A percentile compares a stretch with the other conserved stretches of the same genome.
Conservation (phyloP, 2,888 invertebrate species). For the Dynastes hyllus region DNA sequence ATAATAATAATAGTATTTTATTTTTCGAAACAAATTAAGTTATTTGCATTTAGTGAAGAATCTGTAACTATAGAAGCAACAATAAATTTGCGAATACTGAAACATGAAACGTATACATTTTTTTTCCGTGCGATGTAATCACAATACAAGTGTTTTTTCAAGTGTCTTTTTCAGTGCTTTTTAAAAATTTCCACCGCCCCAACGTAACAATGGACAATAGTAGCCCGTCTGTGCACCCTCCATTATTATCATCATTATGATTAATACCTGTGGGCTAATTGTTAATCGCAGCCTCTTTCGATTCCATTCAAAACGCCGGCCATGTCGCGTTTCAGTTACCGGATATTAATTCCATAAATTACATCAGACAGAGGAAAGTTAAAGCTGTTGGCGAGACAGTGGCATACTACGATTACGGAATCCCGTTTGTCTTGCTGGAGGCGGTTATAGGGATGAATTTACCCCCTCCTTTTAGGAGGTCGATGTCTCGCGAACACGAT, state of each 20-base stretch:
- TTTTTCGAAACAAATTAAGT: no score
- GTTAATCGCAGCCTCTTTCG: conserved; percentile 58
- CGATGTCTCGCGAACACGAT: neutral
- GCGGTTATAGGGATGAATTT: conserved; percentile 1
- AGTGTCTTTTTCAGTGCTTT: neutral
- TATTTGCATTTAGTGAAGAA: no score
- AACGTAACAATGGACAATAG: conserved; percentile 1
- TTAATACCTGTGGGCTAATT: conserved; percentile 64
- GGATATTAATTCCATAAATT: conserved; percentile 69
- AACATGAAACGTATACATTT: no score
- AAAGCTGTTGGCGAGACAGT: conserved; percentile 50
- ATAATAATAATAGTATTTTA: no score
- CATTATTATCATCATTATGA: conserved; percentile 56
- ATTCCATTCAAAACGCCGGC: conserved; percentile 53
- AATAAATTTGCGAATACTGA: no score
- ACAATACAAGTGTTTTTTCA: no score
- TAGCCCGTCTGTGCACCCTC: neutral
- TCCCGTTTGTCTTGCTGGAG: conserved; percentile 32
- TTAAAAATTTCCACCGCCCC: neutral
- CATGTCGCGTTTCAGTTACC: conserved; percentile 57
- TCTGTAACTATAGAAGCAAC: no score
- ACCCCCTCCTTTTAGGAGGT: neutral
- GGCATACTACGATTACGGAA: conserved; percentile 30
- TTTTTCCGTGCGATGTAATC: no score
- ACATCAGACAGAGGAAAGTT: conserved; percentile 54